A percentile compares a stretch with the other conserved stretches of the same genome.
Conservation (phyloP, 2,888 invertebrate species). For the Cremastobaeus sp. region DNA sequence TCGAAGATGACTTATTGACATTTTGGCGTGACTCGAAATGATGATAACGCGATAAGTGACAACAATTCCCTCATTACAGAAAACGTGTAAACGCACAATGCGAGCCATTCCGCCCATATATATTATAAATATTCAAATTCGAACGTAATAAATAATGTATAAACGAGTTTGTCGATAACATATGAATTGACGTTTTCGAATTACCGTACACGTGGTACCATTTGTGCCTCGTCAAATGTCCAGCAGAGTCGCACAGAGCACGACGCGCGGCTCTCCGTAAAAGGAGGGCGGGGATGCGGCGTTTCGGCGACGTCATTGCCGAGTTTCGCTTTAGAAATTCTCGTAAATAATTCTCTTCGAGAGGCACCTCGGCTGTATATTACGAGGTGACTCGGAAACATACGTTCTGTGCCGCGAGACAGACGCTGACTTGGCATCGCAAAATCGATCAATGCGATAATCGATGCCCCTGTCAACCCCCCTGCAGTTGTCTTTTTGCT, state of each 20-base stretch:
- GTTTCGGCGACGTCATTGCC: conserved; percentile 62
- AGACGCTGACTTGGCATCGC: conserved; percentile 52
- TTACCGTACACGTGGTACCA: conserved; percentile 44
- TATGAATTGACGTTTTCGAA: conserved; percentile 53
- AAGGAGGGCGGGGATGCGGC: conserved; percentile 57
- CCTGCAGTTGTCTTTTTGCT: conserved; percentile 31
- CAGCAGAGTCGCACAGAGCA: conserved; percentile 1
- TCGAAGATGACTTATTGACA: conserved; percentile 38
- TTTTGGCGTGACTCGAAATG: conserved; percentile 27
- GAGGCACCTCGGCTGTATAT: conserved; percentile 44
- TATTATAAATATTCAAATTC: conserved; percentile 52
- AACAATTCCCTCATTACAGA: conserved; percentile 54
- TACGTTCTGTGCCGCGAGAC: conserved; percentile 39
- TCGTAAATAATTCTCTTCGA: conserved; percentile 62
- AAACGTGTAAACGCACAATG: conserved; percentile 42
- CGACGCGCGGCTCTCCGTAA: conserved; percentile 23
- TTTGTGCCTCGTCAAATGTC: conserved; percentile 54
- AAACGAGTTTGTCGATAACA: conserved; percentile 44
- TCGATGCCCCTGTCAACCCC: conserved; percentile 8
- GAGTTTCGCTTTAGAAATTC: conserved; percentile 61
- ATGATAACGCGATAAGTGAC: conserved; percentile 42
- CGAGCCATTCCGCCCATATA: conserved; percentile 19
- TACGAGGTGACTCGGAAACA: conserved; percentile 42
- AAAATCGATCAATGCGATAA: conserved; percentile 51
- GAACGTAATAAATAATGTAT: conserved; percentile 52